Percentiles rank a stretch among this genome's conserved stretches.
These are phyloP conservation scores for Perognathus longimembris DNA, from an alignment of 2,113 vertebrate species.

Conservation along the genomic window DNA sequence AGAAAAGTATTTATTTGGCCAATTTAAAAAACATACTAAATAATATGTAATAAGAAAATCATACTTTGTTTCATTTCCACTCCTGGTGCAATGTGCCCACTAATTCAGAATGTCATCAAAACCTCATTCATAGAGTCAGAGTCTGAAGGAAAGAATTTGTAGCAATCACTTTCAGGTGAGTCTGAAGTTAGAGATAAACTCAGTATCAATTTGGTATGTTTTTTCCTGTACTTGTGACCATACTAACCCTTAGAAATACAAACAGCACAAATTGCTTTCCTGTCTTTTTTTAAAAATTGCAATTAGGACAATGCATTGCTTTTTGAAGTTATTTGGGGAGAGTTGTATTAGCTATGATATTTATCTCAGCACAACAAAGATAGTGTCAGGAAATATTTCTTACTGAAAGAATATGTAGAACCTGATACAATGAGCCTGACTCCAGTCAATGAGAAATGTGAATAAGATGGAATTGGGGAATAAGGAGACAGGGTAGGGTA, in stretches of 20 bases:
- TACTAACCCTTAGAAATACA: conserved; percentile 30
- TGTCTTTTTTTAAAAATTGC: not conserved
- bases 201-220: not conserved
- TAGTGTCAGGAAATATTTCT: not conserved
- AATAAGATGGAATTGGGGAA: not conserved
- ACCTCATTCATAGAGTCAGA: not conserved
- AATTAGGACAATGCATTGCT: not conserved
- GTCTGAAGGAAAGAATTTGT: not conserved
- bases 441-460: not conserved
- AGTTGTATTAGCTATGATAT: conserved; percentile 1
- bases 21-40: not conserved
- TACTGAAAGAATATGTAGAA: not conserved
- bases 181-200: not conserved
- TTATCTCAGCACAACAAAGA: conserved; percentile 18
- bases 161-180: not conserved
- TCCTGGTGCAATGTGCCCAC: not conserved
- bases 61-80: not conserved
- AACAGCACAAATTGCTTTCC: not conserved
- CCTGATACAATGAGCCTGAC: not conserved
- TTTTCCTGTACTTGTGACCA: conserved; percentile 13
- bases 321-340: not conserved
- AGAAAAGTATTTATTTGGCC: not conserved
- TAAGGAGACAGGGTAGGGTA: not conserved
- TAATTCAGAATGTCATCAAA: not conserved
- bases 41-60: not conserved